Evolutionary conservation across 1,140 invertebrate genomes (phyloP).

Genomic region (Hypsibius dujardini): DNA sequence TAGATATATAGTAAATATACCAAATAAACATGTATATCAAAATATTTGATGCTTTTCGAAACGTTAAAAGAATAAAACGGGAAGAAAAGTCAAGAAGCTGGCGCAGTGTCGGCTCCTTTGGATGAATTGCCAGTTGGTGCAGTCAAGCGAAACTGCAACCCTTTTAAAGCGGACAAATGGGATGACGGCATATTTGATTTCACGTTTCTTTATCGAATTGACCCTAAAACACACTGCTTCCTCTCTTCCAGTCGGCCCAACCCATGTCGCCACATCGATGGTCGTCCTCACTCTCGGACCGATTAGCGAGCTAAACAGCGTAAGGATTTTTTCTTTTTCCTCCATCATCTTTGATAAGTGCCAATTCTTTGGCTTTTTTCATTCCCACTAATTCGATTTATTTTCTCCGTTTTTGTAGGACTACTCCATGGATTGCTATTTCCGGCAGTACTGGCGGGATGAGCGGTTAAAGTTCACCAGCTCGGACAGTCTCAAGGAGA

Average conservation of each 20-base stretch:
- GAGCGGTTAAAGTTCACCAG: background rate
- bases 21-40: too few relatives aligned
- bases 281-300: conserved; percentile 4
- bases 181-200: too few relatives aligned
- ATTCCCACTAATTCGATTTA: background rate
- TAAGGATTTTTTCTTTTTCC: background rate
- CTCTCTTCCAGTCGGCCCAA: background rate
- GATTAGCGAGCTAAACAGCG: conserved; percentile 11
- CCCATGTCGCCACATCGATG: background rate
- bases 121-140: too few relatives aligned
- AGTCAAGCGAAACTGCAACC: too few relatives aligned
- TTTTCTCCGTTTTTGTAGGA: background rate
- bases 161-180: too few relatives aligned
- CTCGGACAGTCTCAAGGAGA: background rate
- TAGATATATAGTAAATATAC: too few relatives aligned
- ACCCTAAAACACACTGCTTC: too few relatives aligned
- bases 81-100: too few relatives aligned
- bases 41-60: too few relatives aligned
- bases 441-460: conserved; percentile 11
- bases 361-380: background rate
- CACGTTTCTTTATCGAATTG: too few relatives aligned
- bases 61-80: too few relatives aligned
- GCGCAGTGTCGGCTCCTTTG: too few relatives aligned
- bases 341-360: background rate
- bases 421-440: background rate